Base-by-base conservation (phyloP, 1,140 invertebrate genomes). In the Eulimnadia texana region DNA sequence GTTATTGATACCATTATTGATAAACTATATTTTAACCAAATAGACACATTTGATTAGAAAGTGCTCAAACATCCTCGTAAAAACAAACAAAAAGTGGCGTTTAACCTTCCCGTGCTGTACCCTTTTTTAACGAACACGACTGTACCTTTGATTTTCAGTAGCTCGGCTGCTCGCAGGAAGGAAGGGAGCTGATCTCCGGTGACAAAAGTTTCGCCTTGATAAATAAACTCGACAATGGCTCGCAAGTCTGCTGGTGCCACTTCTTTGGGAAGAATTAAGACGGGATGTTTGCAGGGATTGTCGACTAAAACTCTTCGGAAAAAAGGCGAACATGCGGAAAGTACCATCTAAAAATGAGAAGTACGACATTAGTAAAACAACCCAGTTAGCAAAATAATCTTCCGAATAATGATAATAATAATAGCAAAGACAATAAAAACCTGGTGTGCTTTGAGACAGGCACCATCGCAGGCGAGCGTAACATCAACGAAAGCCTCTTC, bases 401-500 rank as follows among this genome's bases (percentile, higher is more conserved):
- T n/a, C n/a, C n/a, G n/a, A n/a, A n/a, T n/a, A n/a, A n/a, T n/a
- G n/a, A n/a, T n/a, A n/a, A n/a, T n/a, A n/a, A n/a, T n/a, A n/a
- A n/a, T n/a, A 42, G 16, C 33, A 42, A 42, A 6, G 33, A 42
- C 33, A 42, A 42, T 16, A 16, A n/a, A 10, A 86, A 70, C 13
- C 85, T 86, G 90, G 79, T 93, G 90, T 67, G 89, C 92, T 69
- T 90, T 87, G 63, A 93, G 79, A 69, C 86, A 86, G 58, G 84
- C 79, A 10, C 86, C 87, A 70, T 93, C 89, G 70, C 89, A 92
- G 16, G 88, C 88, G 49, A 93, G 71, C 3, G 89, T 93, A 16
- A 92, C 88, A 72, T 93, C 90, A 0, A 90, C 88, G 68, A 92
- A 91, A 68, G 88, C 81, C 71, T 92, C 86, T n/a, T 82, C 82